Base-by-base conservation (phyloP, 1,140 invertebrate species). In the Cyrtorhinus lividipennis region DNA sequence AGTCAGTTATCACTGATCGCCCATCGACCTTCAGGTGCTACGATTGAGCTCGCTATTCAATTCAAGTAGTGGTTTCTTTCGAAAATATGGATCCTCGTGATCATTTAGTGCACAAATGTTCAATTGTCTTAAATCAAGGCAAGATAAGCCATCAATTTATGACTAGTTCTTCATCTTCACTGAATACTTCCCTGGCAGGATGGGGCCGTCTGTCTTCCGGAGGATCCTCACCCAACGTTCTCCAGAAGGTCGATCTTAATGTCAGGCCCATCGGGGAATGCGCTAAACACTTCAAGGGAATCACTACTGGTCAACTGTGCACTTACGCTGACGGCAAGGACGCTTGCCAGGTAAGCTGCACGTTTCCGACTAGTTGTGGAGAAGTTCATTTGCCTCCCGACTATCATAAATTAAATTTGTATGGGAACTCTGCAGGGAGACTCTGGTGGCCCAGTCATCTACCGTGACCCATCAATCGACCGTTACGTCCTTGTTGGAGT, bases 241-340 rank as follows among this genome's bases (percentile, higher is more conserved):
- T 53, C 12, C 48, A 53, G 20, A 53, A 53, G 20, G 48, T 53
- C 12, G 48, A 53, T 20, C 12, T 53, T 5, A 5, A 53, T 15
- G 48, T 53, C 5, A 3, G 5, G 10, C 48, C 48, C 48, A 53
- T 5, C 18, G 8, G 3, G 5, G 20, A 3, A 8, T 53, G 48
- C 48, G 8, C 10, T 20, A 53, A 53, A 20, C 10, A 13, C 48
- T 53, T 13, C 48, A 53, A 53, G 20, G 48, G 48, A 5, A 48
- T 62, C 15, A 20, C 38, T 22, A 26, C 76, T 2, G 71, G 69
- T 1, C 81, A 86, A 72, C 74, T 89, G 24, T 90, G 87, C 70
- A 86, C 83, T 1, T 84, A 78, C 44, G 72, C 75, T 0, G 68
- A 72, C 22, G 76, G 76, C 46, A 82, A 81, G 67, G 84, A 86